These are phyloP conservation scores for Zhengitettix transpicula DNA, from an alignment of 2,888 invertebrate species.

Conservation along the genomic window DNA sequence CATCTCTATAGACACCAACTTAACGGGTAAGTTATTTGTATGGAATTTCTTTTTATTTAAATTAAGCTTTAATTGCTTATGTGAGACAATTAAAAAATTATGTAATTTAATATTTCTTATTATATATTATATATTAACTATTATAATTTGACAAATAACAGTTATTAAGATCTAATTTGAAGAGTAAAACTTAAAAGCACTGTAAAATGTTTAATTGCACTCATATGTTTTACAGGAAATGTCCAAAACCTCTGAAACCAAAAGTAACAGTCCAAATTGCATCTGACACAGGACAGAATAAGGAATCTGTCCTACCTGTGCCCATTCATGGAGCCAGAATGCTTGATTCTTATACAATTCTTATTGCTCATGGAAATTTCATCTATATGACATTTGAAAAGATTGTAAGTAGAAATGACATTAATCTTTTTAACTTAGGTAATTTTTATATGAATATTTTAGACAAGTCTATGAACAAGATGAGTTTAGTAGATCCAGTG, in stretches of 20 bases:
- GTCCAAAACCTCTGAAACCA: slow-evolving; percentile 45
- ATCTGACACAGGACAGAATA: slow-evolving; percentile 30
- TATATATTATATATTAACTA: no score
- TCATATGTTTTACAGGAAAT: slow-evolving; percentile 21
- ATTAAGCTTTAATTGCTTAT: no score
- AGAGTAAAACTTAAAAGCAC: not conserved
- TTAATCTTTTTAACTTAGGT: no score
- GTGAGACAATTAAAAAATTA: no score
- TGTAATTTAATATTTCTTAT: no score
- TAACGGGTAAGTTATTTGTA: slow-evolving; percentile 41
- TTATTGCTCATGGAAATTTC: slow-evolving; percentile 40
- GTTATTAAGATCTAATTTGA: no score
- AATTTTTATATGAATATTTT: no score
- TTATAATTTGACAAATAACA: no score
- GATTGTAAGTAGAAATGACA: slow-evolving; percentile 25
- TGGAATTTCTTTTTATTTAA: no score
- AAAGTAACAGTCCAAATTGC: slow-evolving; percentile 41
- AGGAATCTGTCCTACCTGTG: slow-evolving; percentile 33
- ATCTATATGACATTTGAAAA: slow-evolving; percentile 40
- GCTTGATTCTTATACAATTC: slow-evolving; percentile 24
- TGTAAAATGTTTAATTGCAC: not conserved
- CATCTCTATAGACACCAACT: slow-evolving; percentile 61
- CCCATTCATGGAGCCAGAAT: slow-evolving; percentile 31
- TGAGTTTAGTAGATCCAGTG: no score
- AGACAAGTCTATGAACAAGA: no score